Base-by-base conservation (phyloP, 2,113 vertebrate species). In the Puntigrus tetrazona region DNA sequence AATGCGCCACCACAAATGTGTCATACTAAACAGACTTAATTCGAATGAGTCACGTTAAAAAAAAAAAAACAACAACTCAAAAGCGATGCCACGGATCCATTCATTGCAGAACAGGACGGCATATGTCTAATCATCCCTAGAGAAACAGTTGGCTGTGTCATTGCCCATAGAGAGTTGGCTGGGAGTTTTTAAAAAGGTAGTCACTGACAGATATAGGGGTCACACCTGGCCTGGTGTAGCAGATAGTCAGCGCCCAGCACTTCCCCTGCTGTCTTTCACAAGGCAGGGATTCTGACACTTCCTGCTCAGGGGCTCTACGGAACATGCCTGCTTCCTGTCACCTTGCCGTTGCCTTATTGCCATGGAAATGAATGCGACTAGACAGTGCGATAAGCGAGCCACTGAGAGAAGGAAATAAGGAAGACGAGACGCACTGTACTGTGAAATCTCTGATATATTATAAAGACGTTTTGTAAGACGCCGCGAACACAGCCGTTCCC, bases 251-350 rank as follows among this genome's bases (percentile, higher is more conserved):
- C 43, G 4, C 50, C n/a, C 83, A 76, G 83, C 38, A 83, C 84
- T 86, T 89, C 88, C 88, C 85, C 82, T 78, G 47, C 61, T 83
- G 83, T 80, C 88, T 85, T 81, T 72, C 59, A 77, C 65, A 69
- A 78, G 41, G 65, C 76, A 74, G 69, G 7, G 65, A 43, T 69
- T 74, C 52, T 81, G 76, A 81, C 73, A 86, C 70, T 83, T 86
- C 84, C 84, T 88, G 84, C 79, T 47, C 59, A 38, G 22, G 63
- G 84, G 69, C 82, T 79, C 85, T 43, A 34, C 69, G 82, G 84
- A 87, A 85, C 78, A 87, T 14, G 83, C 67, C 89, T 90, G 88
- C 84, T 88, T 90, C 89, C 89, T 89, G 85, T 84, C 87, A 88
- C 78, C 86, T 76, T 63, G 80, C 70, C 55, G 38, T 27, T 78